These are phyloP conservation scores for Rhinichthys klamathensis DNA, from an alignment of 2,113 vertebrate genomes.

Conservation along the genomic window DNA sequence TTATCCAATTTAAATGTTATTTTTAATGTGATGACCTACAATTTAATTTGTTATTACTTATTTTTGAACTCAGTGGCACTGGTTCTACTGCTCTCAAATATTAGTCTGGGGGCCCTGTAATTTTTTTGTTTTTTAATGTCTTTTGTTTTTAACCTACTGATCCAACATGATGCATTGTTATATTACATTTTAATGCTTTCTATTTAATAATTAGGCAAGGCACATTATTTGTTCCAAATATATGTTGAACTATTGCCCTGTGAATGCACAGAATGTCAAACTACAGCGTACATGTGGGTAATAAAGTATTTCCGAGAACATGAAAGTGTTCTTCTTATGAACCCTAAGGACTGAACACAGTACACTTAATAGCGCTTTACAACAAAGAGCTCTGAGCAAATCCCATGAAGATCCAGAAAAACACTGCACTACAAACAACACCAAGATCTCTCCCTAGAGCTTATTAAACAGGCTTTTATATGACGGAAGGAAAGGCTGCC, in stretches of 20 bases:
- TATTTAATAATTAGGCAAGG: neutral
- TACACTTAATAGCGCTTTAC: neutral
- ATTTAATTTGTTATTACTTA: no score
- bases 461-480: neutral
- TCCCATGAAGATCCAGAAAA: neutral
- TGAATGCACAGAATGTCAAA: neutral
- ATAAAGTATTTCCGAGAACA: slow-evolving; percentile 3
- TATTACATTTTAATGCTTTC: neutral
- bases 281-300: neutral
- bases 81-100: no score
- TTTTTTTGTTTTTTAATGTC: neutral
- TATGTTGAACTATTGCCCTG: neutral
- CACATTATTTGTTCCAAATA: neutral
- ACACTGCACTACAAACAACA: neutral
- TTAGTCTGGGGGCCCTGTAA: no score
- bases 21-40: no score
- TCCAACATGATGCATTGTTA: neutral
- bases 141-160: neutral
- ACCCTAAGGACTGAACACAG: neutral
- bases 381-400: slow-evolving; percentile 1
- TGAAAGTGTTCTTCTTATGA: neutral
- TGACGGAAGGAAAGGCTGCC: neutral
- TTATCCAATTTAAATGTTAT: no score
- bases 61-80: no score
- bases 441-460: neutral